Evolutionary conservation across 2,113 vertebrate species (phyloP), one percentile per base, ranked within the genome.

Genomic region (Cairina moschata): DNA sequence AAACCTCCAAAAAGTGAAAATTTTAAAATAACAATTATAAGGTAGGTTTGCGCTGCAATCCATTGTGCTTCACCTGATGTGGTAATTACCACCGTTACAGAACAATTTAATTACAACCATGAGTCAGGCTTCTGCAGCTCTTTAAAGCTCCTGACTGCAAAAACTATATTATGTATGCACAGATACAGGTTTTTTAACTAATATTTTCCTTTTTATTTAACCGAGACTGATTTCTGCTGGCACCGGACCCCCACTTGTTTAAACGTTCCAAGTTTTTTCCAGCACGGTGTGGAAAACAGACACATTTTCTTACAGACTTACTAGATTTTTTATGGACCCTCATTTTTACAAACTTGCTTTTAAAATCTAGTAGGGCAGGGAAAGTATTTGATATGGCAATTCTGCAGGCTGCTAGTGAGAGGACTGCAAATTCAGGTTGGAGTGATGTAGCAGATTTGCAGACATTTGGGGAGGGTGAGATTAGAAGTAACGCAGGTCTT

Each of bases 61-160:
- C 92, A 50, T 93, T 91, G 86, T 96, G 83, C 83, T 81, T 67
- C 29, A 89, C 88, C 90, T 96, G 96, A 96, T 95, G 95, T 42
- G 80, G 69, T 95, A 96, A 97, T 97, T 96, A 79, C 93, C 87
- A 34, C 83, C 5, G 1, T 94, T 94, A 79, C 86, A 91, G 92
- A 86, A 93, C 77, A 50, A 84, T 92, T 96, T 96, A 95, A 96
- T 97, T 97, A 84, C 95, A 71, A 71, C 76, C 21, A 21, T 92
- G 96, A 95, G 29, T 95, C 96, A 90, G 92, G 84, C 69, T 76
- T 78, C 48, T 87, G 56, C 54, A 77, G 42, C 59, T 93, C 81
- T 1, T 29, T 54, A 36, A 65, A 65, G 88, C 34, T 66, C 69
- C 80, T 84, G 80, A 36, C 58, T 91, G 2, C 9, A 75, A 44